Evolutionary conservation across 2,888 invertebrate genomes (phyloP).

Genomic region (Dasypogon diadema): DNA sequence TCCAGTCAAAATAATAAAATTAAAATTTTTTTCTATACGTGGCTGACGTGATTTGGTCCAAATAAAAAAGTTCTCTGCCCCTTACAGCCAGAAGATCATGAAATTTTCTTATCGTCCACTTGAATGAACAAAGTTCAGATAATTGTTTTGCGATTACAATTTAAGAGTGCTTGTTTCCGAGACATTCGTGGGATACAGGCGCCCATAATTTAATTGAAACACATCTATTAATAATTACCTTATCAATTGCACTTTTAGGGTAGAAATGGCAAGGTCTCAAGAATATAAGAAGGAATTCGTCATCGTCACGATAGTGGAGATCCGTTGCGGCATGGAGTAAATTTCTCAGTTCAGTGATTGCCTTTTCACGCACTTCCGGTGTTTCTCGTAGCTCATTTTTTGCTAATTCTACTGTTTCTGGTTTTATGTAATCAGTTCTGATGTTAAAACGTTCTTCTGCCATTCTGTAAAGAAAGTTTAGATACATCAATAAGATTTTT

Average conservation of each 20-base stretch:
- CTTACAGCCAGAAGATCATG: neutral
- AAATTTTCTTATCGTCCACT: neutral
- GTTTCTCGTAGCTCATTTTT: constrained; percentile 78
- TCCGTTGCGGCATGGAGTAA: constrained; percentile 78
- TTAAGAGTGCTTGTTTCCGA: neutral
- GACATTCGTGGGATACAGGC: neutral
- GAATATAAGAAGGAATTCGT: constrained; percentile 82
- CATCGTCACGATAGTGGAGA: constrained; percentile 78
- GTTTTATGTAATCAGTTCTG: constrained; percentile 72
- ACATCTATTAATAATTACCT: too few species aligned
- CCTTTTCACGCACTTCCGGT: constrained; percentile 75
- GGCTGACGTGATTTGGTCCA: too few species aligned
- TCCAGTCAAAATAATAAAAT: too few species aligned
- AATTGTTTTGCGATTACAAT: neutral
- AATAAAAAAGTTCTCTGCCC: too few species aligned
- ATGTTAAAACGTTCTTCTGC: constrained; percentile 71
- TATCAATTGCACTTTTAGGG: constrained; percentile 81
- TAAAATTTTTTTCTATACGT: too few species aligned
- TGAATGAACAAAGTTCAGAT: constrained; percentile 19
- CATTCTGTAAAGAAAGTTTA: constrained; percentile 59
- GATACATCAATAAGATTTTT: too few species aligned
- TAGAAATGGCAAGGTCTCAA: constrained; percentile 87
- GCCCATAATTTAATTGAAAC: too few species aligned
- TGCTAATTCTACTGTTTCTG: constrained; percentile 73
- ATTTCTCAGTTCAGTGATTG: constrained; percentile 73